These are phyloP conservation scores for Corythucha ciliata DNA, from an alignment of 2,888 invertebrate genomes.

Conservation along the genomic window DNA sequence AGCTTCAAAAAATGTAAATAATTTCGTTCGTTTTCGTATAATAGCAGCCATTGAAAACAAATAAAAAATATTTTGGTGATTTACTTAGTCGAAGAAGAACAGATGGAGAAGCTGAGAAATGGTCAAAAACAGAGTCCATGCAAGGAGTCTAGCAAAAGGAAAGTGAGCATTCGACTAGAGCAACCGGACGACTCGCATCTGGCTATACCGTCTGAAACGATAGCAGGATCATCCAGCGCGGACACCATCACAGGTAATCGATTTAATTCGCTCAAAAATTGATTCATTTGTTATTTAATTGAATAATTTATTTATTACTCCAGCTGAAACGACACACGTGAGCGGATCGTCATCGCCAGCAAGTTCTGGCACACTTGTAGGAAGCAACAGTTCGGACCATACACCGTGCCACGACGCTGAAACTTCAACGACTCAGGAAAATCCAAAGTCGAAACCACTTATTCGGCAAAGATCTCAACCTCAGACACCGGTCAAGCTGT, in stretches of 20 bases:
- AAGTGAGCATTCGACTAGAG: constrained; percentile 45
- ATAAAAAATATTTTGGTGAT: not conserved
- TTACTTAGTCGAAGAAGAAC: constrained; percentile 46
- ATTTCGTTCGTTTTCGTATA: no score
- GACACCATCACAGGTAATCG: constrained; percentile 62
- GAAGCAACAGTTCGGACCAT: constrained; percentile 21
- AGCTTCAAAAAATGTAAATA: constrained; percentile 53
- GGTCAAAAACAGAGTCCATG: constrained; percentile 39
- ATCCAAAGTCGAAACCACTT: no score
- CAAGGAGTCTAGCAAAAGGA: constrained; percentile 37
- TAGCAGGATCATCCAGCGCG: constrained; percentile 62
- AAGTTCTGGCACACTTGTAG: constrained; percentile 60
- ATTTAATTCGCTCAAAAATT: constrained; percentile 5
- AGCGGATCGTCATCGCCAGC: constrained; percentile 61
- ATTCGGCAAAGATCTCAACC: no score
- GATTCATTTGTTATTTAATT: constrained; percentile 2
- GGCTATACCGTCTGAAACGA: constrained; percentile 58
- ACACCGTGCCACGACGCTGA: constrained; percentile 18
- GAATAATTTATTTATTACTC: constrained; percentile 9
- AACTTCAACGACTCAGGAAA: not conserved
- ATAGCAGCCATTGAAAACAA: constrained; percentile 2
- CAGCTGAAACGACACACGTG: constrained; percentile 39
- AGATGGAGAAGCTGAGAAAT: constrained; percentile 41
- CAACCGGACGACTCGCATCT: constrained; percentile 56
- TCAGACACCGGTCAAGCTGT: no score